phyloP scores from a whole-genome alignment of 2,113 vertebrate genomes.

The Puntigrus tetrazona region DNA sequence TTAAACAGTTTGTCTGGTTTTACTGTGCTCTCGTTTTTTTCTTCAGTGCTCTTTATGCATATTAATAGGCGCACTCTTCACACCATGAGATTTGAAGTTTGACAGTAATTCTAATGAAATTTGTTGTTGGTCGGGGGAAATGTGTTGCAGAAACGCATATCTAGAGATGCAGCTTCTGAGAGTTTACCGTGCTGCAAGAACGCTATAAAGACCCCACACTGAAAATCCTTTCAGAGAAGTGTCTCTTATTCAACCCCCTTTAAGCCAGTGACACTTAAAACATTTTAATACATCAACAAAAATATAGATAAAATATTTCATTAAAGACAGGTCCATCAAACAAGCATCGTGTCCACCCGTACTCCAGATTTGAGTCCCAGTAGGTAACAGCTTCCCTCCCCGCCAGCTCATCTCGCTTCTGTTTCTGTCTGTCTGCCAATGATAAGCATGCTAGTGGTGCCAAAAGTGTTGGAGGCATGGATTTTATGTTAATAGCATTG shows the following conservation, averaged over 20 bases:
- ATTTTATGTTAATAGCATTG: background rate
- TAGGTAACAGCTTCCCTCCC: background rate
- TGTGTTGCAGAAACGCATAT: background rate
- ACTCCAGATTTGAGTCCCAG: background rate
- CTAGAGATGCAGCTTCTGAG: background rate
- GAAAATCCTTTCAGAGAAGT: background rate
- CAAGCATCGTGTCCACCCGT: background rate
- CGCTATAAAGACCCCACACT: background rate
- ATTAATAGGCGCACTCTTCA: background rate
- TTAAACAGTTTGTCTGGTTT: too few relatives aligned
- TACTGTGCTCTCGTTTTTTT: too few relatives aligned
- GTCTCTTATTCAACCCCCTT: background rate
- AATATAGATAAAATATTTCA: background rate
- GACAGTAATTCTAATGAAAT: background rate
- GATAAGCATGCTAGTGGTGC: background rate
- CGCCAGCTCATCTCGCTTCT: background rate
- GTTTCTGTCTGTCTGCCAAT: conserved; percentile 9
- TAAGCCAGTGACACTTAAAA: background rate
- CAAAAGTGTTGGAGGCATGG: background rate
- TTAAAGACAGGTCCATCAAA: background rate
- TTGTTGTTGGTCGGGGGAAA: background rate
- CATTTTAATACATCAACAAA: background rate
- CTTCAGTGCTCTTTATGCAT: background rate
- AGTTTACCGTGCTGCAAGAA: background rate
- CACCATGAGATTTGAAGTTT: background rate